Evolutionary conservation across 2,113 vertebrate genomes (phyloP).

Genomic region (Macaca nemestrina): DNA sequence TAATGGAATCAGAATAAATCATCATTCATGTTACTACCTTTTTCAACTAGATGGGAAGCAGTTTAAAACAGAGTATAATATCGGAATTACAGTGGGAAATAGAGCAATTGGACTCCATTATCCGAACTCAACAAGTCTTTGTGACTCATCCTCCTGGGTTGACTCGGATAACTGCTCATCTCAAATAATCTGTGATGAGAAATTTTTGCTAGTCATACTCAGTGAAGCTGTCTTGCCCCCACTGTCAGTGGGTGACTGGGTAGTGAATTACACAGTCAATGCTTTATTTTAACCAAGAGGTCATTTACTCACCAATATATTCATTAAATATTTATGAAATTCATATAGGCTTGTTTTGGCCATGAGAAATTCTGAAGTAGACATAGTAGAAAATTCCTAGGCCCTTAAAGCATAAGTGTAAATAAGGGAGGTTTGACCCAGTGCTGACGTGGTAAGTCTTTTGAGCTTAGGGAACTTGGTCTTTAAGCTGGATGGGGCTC

Average conservation of each 20-base stretch:
- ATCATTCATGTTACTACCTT: not conserved
- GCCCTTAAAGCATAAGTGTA: not conserved
- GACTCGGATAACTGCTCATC: not conserved
- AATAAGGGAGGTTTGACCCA: not conserved
- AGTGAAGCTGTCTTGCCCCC: not conserved
- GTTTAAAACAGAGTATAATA: not conserved
- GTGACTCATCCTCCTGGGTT: not conserved
- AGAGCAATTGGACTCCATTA: not conserved
- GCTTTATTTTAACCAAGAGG: not conserved
- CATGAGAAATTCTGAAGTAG: not conserved
- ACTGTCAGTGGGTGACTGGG: fast-evolving
- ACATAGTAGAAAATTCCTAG: not conserved
- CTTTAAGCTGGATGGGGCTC: not conserved
- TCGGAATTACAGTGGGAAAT: not conserved
- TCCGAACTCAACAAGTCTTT: not conserved
- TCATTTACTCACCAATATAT: not conserved
- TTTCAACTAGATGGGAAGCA: not conserved
- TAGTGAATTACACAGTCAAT: not conserved
- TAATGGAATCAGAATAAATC: not conserved
- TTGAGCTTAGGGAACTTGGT: not conserved
- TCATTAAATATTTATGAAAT: not conserved
- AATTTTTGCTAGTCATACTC: not conserved
- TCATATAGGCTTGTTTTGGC: not conserved
- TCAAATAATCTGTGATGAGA: not conserved
- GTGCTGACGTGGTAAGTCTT: not conserved